Conservation (phyloP, 2,113 vertebrate species). For the Malurus alboscapulatus region DNA sequence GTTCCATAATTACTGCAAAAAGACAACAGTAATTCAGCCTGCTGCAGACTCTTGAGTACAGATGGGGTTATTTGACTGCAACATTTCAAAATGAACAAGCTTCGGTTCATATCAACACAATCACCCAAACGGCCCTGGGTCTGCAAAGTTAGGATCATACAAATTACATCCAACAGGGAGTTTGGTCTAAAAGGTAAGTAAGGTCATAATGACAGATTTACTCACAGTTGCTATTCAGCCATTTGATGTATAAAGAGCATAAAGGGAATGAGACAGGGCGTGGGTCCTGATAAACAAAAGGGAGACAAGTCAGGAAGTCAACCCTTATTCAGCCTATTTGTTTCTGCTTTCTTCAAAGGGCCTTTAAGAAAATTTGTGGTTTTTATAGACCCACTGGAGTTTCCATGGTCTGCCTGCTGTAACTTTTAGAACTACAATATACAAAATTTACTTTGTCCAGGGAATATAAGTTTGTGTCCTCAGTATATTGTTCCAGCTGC, state of each 20-base stretch:
- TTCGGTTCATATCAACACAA: not conserved
- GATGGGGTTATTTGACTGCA: not conserved
- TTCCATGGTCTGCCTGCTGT: not conserved
- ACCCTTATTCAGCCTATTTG: not conserved
- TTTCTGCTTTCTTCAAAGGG: slow-evolving; percentile 29
- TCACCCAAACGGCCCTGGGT: rapidly evolving
- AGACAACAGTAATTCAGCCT: not conserved
- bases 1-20: not conserved
- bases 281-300: not conserved
- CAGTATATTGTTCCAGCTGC: not conserved
- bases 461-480: rapidly evolving
- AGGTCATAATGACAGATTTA: not conserved
- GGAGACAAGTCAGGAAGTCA: not conserved
- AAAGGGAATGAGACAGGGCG: slow-evolving; percentile 16
- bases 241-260: slow-evolving; percentile 2
- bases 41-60: not conserved
- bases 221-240: not conserved
- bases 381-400: not conserved
- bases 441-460: not conserved
- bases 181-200: not conserved
- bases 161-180: not conserved
- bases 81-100: not conserved
- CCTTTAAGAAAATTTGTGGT: not conserved
- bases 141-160: not conserved
- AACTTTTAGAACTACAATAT: not conserved